A percentile compares a stretch with the other conserved stretches of the same genome.
Conservation (phyloP, 2,888 invertebrate genomes). For the Xanthia icteritia region DNA sequence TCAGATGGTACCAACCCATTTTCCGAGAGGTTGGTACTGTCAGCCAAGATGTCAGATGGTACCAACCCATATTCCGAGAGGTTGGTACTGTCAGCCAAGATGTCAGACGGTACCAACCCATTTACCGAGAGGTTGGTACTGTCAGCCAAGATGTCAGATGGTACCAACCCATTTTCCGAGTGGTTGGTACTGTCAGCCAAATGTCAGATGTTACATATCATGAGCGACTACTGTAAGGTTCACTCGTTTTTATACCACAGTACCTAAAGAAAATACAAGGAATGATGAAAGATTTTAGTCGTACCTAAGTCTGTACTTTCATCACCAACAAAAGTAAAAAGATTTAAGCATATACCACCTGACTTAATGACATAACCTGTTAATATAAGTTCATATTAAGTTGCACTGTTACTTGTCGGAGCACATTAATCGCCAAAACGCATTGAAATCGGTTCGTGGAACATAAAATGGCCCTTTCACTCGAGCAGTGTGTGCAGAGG, state of each 20-base stretch:
- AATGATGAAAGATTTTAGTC: neutral
- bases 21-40: too few species aligned
- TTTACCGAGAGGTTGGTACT: too few species aligned
- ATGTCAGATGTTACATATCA: too few species aligned
- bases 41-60: too few species aligned
- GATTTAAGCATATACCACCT: conserved; percentile 47
- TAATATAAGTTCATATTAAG: conserved; percentile 56
- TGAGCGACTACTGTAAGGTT: too few species aligned
- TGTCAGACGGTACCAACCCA: too few species aligned
- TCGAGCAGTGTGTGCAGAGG: conserved; percentile 45
- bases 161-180: too few species aligned
- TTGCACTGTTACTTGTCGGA: conserved; percentile 50
- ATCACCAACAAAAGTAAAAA: conserved; percentile 17
- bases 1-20: too few species aligned
- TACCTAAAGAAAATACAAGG: neutral
- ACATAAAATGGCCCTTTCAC: conserved; percentile 73
- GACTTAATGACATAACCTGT: conserved; percentile 58
- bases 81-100: too few species aligned
- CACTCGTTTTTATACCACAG: neutral
- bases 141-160: too few species aligned
- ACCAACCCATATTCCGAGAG: too few species aligned
- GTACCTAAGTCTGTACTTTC: conserved; percentile 1
- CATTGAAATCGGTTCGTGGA: conserved; percentile 60
- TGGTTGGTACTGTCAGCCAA: too few species aligned
- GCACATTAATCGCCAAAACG: conserved; percentile 65